phyloP scores from a whole-genome alignment of 2,113 vertebrate species.

The Onychorhynchus coronatus region DNA sequence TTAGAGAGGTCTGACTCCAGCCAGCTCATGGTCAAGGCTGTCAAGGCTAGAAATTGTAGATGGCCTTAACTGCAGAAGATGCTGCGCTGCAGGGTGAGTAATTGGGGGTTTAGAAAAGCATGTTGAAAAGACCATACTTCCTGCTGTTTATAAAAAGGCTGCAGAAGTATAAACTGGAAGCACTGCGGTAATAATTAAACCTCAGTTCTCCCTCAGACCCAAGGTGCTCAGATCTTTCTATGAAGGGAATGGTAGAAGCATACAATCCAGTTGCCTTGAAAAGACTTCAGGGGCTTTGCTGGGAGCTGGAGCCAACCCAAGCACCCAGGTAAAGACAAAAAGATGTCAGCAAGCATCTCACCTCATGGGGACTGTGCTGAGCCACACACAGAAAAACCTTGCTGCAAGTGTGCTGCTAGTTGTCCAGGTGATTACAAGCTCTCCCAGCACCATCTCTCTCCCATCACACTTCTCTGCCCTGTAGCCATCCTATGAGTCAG shows the following conservation, averaged over 20 bases:
- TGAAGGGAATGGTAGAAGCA: neutral
- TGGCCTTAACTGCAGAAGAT: neutral
- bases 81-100: neutral
- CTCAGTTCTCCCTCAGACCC: neutral
- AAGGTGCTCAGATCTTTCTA: neutral
- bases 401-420: neutral
- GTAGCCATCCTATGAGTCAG: neutral
- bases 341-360: rapidly evolving
- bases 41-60: neutral
- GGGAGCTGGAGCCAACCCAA: neutral
- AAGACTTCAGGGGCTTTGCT: neutral
- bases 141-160: neutral
- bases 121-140: rapidly evolving
- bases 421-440: neutral
- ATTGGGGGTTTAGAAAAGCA: neutral
- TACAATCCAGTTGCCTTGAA: neutral
- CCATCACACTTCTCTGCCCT: neutral
- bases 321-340: neutral
- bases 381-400: neutral
- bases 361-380: neutral
- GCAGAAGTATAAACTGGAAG: neutral
- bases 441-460: neutral
- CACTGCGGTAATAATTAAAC: neutral
- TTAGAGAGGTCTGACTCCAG: neutral
- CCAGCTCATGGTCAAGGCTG: neutral